phyloP scores from a whole-genome alignment of 2,797 vertebrate species.

The Gambelia wislizenii region DNA sequence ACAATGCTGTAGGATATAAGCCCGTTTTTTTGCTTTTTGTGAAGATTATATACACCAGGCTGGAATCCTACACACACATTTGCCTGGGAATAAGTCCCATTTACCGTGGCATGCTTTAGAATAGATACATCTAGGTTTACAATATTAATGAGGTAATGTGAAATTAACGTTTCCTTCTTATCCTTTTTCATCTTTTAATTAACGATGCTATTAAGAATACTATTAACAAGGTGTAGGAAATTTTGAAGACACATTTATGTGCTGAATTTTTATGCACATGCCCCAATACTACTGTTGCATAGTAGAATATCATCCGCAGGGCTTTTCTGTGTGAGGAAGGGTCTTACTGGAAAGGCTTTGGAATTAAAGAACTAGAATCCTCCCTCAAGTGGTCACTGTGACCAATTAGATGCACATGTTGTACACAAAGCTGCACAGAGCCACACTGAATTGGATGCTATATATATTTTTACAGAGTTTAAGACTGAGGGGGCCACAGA shows the following conservation, averaged over 20 bases:
- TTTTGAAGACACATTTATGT: too few relatives aligned
- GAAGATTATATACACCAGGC: background rate
- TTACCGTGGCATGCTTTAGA: background rate
- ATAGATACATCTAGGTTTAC: background rate
- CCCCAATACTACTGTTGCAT: background rate
- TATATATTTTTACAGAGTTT: background rate
- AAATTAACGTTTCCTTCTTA: background rate
- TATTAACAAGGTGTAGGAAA: background rate
- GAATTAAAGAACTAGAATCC: too few relatives aligned
- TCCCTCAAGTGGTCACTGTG: too few relatives aligned
- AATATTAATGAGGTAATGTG: background rate
- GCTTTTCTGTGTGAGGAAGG: background rate
- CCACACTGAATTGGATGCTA: too few relatives aligned
- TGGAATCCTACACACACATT: background rate
- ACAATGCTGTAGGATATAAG: background rate
- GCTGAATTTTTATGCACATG: background rate
- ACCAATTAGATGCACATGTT: background rate
- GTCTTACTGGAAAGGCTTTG: too few relatives aligned
- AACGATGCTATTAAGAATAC: too few relatives aligned
- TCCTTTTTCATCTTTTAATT: background rate
- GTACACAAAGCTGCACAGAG: background rate
- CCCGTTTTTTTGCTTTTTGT: background rate
- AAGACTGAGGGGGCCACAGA: background rate
- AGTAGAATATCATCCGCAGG: background rate
- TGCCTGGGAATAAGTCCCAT: background rate